Conservation (phyloP, 2,797 vertebrate species). For the Pipistrellus pipistrellus region DNA sequence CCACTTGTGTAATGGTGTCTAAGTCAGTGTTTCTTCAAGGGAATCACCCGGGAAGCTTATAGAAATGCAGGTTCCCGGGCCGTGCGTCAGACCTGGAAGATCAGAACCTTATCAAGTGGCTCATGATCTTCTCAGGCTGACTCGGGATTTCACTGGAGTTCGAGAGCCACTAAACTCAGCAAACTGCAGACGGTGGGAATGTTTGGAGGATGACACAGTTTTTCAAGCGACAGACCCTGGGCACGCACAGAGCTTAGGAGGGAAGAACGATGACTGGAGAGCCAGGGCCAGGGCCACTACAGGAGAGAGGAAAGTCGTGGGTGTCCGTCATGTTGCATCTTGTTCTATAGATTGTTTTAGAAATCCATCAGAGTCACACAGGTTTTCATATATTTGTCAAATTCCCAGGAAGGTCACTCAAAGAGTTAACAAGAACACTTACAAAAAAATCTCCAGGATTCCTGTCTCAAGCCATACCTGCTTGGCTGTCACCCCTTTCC, state of each 20-base stretch:
- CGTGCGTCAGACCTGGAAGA: not conserved
- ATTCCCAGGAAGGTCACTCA: not conserved
- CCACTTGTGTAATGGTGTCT: not conserved
- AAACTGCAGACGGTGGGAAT: not conserved
- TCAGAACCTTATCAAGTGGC: not conserved
- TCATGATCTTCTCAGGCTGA: not conserved
- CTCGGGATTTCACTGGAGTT: not conserved
- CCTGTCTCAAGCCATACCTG: not conserved
- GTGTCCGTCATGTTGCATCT: not conserved
- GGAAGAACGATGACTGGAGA: too few species aligned
- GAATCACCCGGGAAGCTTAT: not conserved
- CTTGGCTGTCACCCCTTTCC: not conserved
- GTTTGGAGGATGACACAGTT: not conserved
- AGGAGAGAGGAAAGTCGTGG: not conserved
- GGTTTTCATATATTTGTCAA: not conserved
- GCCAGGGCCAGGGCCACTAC: not conserved
- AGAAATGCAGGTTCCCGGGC: not conserved
- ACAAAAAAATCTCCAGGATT: not conserved
- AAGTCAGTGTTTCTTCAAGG: not conserved
- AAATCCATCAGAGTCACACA: not conserved
- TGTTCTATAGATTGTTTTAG: slow-evolving; percentile 1
- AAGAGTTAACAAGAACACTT: not conserved
- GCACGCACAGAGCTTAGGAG: not conserved
- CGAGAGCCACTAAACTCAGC: not conserved
- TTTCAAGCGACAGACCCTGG: not conserved